Percentiles rank a stretch among this genome's conserved stretches.
These are phyloP conservation scores for Frieseomelitta varia DNA, from an alignment of 1,140 invertebrate species.

Conservation along the genomic window DNA sequence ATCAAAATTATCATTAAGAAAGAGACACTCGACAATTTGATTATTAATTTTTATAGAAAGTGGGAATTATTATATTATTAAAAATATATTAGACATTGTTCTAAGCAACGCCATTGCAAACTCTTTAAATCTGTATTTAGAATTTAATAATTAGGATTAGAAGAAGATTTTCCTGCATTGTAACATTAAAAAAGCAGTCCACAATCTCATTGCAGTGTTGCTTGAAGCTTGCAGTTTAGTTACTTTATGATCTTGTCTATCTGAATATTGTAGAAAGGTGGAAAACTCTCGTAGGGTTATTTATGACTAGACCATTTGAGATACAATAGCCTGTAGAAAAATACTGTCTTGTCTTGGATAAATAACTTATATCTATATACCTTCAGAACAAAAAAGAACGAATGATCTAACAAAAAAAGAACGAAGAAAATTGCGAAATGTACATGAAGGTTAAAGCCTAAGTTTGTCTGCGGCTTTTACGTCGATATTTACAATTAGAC, in stretches of 20 bases:
- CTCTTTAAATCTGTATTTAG: background rate
- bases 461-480: background rate
- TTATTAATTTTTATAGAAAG: too few relatives aligned
- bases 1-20: background rate
- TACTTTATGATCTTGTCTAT: background rate
- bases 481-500: conserved; percentile 19
- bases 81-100: background rate
- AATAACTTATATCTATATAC: background rate
- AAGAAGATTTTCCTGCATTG: background rate
- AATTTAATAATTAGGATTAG: background rate
- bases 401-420: background rate
- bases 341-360: too few relatives aligned
- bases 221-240: background rate
- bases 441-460: conserved; percentile 38
- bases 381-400: background rate
- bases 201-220: background rate
- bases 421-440: conserved; percentile 16
- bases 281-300: too few relatives aligned
- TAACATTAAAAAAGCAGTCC: background rate
- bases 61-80: background rate
- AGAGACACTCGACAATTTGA: too few relatives aligned
- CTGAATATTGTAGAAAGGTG: background rate
- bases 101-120: background rate
- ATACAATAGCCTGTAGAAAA: too few relatives aligned
- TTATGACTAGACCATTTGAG: too few relatives aligned